These are phyloP conservation scores for Tetranychus urticae DNA, from an alignment of 1,140 invertebrate species.

Conservation along the genomic window DNA sequence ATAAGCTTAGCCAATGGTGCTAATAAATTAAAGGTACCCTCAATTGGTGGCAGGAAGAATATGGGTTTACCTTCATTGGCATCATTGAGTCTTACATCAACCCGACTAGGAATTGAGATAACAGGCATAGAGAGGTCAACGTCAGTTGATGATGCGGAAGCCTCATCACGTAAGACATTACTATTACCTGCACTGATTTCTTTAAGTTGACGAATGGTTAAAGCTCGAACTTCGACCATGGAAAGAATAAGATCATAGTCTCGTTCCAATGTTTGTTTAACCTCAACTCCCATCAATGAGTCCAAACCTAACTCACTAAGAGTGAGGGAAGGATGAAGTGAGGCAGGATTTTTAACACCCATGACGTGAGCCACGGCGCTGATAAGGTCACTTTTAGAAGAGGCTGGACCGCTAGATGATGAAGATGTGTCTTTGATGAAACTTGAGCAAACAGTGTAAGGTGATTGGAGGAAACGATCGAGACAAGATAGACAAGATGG, in stretches of 20 bases:
- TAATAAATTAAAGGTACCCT: slow-evolving; percentile 48
- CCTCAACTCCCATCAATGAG: slow-evolving; percentile 90
- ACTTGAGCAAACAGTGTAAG: slow-evolving; percentile 6
- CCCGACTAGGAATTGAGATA: slow-evolving; percentile 21
- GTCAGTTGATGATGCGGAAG: background rate
- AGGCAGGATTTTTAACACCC: slow-evolving; percentile 56
- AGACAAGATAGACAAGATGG: slow-evolving; percentile 57
- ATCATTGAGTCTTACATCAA: slow-evolving; percentile 25
- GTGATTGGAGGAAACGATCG: slow-evolving; percentile 36
- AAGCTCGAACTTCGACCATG: slow-evolving; percentile 57
- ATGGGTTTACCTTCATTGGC: slow-evolving; percentile 25
- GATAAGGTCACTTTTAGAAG: slow-evolving; percentile 26
- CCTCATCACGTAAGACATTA: background rate
- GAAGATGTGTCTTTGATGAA: slow-evolving; percentile 1
- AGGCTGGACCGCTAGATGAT: slow-evolving; percentile 35
- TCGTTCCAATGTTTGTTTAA: slow-evolving; percentile 81
- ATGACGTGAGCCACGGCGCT: slow-evolving; percentile 58
- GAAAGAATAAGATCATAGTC: slow-evolving; percentile 70
- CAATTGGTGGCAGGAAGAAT: slow-evolving; percentile 70
- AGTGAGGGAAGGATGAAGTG: slow-evolving; percentile 40
- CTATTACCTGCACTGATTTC: slow-evolving; percentile 29
- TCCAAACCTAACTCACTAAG: slow-evolving; percentile 87
- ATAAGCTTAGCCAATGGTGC: slow-evolving; percentile 40
- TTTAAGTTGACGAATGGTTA: slow-evolving; percentile 46
- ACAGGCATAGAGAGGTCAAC: slow-evolving; percentile 4